Conservation (phyloP, 2,113 vertebrate genomes). For the western clawed frog (Xenopus tropicalis) region DNA sequence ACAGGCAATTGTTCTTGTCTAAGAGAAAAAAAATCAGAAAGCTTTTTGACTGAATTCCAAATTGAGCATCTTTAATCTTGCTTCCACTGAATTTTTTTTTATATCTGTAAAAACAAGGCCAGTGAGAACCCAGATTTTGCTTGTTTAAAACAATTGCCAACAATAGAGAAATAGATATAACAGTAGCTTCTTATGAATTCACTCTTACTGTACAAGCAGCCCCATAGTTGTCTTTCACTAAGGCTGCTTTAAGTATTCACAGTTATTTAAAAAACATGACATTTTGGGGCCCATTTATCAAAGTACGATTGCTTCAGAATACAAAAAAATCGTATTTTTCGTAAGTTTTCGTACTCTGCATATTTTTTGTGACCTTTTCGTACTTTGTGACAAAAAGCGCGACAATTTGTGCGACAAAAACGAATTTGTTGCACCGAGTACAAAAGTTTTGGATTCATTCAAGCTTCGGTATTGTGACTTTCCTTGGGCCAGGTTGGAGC, state of each 20-base stretch:
- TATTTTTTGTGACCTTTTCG: too few species aligned
- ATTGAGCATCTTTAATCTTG: constrained; percentile 49
- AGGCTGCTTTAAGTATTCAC: background rate
- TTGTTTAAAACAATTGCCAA: constrained; percentile 45
- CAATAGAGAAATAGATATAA: constrained; percentile 27
- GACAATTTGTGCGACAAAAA: too few species aligned
- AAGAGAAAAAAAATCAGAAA: constrained; percentile 51
- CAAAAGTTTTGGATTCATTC: too few species aligned
- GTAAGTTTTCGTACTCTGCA: too few species aligned
- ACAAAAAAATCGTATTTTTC: too few species aligned
- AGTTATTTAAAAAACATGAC: too few species aligned
- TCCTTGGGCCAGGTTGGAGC: too few species aligned
- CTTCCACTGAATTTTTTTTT: constrained; percentile 45
- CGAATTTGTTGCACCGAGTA: too few species aligned
- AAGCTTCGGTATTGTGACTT: too few species aligned
- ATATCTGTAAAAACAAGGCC: constrained; percentile 52
- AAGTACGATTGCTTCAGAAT: too few species aligned
- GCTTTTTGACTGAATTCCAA: constrained; percentile 58
- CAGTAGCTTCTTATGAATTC: constrained; percentile 31
- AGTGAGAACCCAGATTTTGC: constrained; percentile 39
- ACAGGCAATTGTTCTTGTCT: constrained; percentile 61
- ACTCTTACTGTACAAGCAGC: constrained; percentile 47
- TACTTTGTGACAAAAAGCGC: too few species aligned
- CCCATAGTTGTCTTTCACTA: background rate
- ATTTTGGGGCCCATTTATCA: too few species aligned